Evolutionary conservation across 2,888 invertebrate genomes (phyloP).

Genomic region (Lasioglossum pauxillum): DNA sequence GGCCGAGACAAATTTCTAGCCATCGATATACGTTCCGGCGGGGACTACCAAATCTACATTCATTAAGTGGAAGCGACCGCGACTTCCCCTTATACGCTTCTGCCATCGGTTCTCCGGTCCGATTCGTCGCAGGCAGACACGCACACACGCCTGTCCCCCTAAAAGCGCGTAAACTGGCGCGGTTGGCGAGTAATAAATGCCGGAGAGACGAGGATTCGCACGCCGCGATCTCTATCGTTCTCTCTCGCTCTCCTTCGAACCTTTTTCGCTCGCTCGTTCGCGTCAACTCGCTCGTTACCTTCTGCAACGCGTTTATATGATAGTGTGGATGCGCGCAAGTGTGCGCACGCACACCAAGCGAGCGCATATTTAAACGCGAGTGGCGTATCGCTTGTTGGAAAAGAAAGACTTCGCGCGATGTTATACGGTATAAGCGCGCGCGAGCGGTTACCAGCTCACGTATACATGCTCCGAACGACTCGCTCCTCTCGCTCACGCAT

Average conservation of each 20-base stretch:
- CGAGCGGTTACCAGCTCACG: background rate
- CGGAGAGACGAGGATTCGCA: conserved; percentile 66
- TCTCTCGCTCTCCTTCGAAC: conserved; percentile 1
- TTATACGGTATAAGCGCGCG: background rate
- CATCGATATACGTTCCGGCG: conserved; percentile 61
- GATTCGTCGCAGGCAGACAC: conserved; percentile 60
- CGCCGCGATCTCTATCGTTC: conserved; percentile 39
- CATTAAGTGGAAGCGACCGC: conserved; percentile 61
- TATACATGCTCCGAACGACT: background rate
- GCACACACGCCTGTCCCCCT: conserved; percentile 52
- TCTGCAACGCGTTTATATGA: conserved; percentile 43
- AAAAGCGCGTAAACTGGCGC: conserved; percentile 76
- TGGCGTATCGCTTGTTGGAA: conserved; percentile 46
- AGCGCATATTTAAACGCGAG: background rate
- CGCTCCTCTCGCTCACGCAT: conserved; percentile 23
- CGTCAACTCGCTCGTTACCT: conserved; percentile 62
- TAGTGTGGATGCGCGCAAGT: background rate
- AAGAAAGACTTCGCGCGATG: conserved; percentile 9
- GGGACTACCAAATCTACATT: conserved; percentile 67
- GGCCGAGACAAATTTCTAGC: conserved; percentile 60
- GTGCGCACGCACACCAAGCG: background rate
- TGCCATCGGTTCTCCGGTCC: conserved; percentile 33
- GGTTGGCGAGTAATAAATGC: conserved; percentile 75
- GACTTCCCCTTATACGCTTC: conserved; percentile 48
- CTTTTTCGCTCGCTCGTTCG: conserved; percentile 9